phyloP scores from a whole-genome alignment of 2,797 vertebrate species.

The Schizopygopsis pylzovi region DNA sequence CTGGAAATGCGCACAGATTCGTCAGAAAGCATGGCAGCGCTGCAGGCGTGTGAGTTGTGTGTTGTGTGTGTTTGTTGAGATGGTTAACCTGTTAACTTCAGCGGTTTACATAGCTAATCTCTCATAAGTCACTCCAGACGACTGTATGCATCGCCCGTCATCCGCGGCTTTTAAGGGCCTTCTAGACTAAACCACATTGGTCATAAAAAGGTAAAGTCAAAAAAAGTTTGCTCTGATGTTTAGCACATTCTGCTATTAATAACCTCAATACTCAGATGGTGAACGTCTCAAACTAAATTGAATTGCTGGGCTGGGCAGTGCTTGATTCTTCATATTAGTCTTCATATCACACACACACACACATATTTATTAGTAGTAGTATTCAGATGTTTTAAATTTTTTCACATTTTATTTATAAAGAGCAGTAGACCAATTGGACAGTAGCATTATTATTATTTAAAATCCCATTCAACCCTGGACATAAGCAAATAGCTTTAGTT shows the following conservation, averaged over 20 bases:
- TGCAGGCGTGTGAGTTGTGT: neutral
- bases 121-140: constrained; percentile 73
- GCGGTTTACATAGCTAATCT: constrained; percentile 69
- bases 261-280: constrained; percentile 63
- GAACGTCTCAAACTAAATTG: constrained; percentile 65
- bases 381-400: neutral
- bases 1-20: constrained; percentile 1
- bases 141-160: constrained; percentile 78
- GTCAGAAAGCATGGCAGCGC: neutral
- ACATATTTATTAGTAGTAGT: neutral
- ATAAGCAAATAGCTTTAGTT: too few species aligned
- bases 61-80: constrained; percentile 72
- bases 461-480: too few species aligned
- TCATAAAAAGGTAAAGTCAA: constrained; percentile 79
- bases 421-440: neutral
- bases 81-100: constrained; percentile 74
- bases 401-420: neutral
- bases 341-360: neutral
- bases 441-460: neutral
- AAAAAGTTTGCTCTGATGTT: constrained; percentile 68
- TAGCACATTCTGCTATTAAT: constrained; percentile 71
- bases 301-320: constrained; percentile 37
- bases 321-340: neutral
- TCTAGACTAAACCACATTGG: constrained; percentile 81
- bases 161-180: constrained; percentile 77